Evolutionary conservation across 1,140 invertebrate genomes (phyloP), one percentile per base, ranked within the genome.

Genomic region (Caenorhabditis brenneri): DNA sequence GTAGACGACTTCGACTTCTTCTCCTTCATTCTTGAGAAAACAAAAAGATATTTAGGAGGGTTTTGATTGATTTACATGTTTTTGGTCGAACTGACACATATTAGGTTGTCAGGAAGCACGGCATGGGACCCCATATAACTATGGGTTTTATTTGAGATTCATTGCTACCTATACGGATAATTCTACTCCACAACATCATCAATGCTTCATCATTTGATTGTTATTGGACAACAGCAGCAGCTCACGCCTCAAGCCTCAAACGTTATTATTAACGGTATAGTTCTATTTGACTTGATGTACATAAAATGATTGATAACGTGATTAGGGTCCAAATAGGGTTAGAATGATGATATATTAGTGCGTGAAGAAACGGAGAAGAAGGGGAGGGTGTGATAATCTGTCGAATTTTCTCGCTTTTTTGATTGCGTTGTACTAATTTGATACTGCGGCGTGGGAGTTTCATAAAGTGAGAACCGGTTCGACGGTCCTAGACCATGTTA

Each of bases 1-100:
- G 29, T 6, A 9, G 33, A 10, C 15, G n/a, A 46, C 36, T 33
- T 24, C 0, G 29, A 65, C 58, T 33, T 55, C 53, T 65, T 65
- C 19, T 65, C 24, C 16, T 9, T 10, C 58, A 65, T 74, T 74
- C 65, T 39, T 4, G 9, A 65, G 58, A 74, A 74, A 46, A 74
- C 33, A 74, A 74, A n/a, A 65, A 65, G 65, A 74, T 74, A 74
- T 74, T 74, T 42, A 46, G 19, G 33, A 74, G 65, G 65, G 36
- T 74, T 74, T 74, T 74, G 65, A 74, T 74, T 74, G 65, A 74
- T 74, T 74, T 74, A 74, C 65, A 74, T 74, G 65, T 74, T 74
- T 74, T 65, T 74, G 65, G 65, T 39, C 16, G 36, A 74, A 46
- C 65, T 74, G 65, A 74, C 65, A 74, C 65, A 46, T 74, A 74